Conservation (phyloP, 2,888 invertebrate genomes). For the Drosophila nigricruria region DNA sequence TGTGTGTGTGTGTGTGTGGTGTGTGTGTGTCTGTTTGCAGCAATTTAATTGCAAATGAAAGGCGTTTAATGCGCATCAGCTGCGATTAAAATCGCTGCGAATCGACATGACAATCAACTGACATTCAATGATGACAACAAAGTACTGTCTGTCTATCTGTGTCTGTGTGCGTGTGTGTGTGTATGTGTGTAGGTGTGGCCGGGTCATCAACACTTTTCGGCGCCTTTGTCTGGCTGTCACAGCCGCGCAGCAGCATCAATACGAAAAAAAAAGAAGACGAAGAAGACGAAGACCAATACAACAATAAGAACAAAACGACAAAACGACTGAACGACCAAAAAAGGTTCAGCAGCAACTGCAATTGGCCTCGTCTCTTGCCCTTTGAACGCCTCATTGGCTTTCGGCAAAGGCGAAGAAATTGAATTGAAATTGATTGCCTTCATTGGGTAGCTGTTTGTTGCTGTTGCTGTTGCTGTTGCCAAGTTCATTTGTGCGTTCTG, state of each 20-base stretch:
- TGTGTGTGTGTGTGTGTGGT: constrained; percentile 25
- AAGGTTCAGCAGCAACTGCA: constrained; percentile 62
- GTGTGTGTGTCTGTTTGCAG: constrained; percentile 33
- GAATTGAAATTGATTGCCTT: constrained; percentile 80
- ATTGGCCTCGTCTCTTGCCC: constrained; percentile 75
- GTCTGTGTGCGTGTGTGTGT: neutral
- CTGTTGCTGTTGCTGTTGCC: constrained; percentile 46
- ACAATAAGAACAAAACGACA: constrained; percentile 11
- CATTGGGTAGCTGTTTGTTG: constrained; percentile 50
- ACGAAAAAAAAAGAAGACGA: neutral
- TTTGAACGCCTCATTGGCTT: constrained; percentile 76
- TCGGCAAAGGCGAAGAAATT: constrained; percentile 61
- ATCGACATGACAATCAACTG: constrained; percentile 71
- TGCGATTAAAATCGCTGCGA: constrained; percentile 78
- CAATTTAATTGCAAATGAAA: constrained; percentile 80
- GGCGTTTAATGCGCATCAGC: constrained; percentile 72
- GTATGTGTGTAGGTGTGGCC: constrained; percentile 29
- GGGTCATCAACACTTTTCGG: constrained; percentile 74
- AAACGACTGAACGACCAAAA: constrained; percentile 27
- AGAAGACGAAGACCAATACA: constrained; percentile 4
- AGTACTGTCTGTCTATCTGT: constrained; percentile 39
- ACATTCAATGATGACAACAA: constrained; percentile 70
- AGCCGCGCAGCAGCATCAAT: neutral
- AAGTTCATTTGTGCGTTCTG: constrained; percentile 75
- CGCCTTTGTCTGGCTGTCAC: constrained; percentile 52